Conservation (phyloP, 1,140 invertebrate genomes). For the Macrobrachium nipponense region DNA sequence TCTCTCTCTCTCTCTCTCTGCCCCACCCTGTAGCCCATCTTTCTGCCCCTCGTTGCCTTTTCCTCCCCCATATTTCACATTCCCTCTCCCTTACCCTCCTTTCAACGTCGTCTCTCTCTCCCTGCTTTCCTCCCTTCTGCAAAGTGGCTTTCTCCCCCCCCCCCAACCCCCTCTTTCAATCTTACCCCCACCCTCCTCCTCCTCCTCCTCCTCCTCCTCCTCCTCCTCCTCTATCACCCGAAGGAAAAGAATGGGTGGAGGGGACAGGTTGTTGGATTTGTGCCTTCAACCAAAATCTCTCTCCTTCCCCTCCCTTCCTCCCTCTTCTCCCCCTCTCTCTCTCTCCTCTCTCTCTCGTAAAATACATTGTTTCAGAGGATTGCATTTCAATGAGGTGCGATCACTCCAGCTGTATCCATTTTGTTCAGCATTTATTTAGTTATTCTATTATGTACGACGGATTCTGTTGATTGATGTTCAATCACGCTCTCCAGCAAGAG, state of each 20-base stretch:
- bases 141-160: background rate
- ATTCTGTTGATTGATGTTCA: too few relatives aligned
- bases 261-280: background rate
- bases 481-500: too few relatives aligned
- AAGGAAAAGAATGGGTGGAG: background rate
- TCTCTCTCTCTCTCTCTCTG: background rate
- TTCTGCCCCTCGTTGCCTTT: too few relatives aligned
- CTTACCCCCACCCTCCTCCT: background rate
- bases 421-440: too few relatives aligned
- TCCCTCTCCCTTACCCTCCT: background rate
- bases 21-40: too few relatives aligned
- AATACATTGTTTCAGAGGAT: background rate
- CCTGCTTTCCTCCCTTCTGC: background rate
- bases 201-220: constrained; percentile 6
- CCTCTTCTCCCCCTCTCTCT: constrained; percentile 20
- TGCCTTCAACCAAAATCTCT: background rate
- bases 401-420: too few relatives aligned
- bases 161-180: background rate
- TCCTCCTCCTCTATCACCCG: background rate
- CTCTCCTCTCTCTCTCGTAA: constrained; percentile 1
- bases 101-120: background rate
- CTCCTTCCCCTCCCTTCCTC: constrained; percentile 9
- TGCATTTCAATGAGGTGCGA: too few relatives aligned
- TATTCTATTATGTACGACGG: too few relatives aligned
- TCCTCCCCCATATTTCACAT: too few relatives aligned